Conservation (phyloP, 2,113 vertebrate genomes). For the Mobula birostris region DNA sequence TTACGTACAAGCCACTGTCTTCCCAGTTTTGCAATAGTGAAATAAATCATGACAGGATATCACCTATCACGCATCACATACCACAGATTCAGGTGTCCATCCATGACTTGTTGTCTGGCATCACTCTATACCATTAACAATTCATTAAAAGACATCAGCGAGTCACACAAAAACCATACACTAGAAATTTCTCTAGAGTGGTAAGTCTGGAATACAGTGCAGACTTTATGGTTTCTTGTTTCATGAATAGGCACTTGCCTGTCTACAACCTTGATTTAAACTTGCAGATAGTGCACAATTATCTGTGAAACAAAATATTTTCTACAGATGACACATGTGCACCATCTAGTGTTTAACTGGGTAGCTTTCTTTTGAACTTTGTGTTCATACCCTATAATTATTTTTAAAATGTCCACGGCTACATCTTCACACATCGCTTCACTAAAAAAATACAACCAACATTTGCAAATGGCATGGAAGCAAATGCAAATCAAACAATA, state of each 20-base stretch:
- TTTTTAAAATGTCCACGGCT: not conserved
- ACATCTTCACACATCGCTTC: too few relatives aligned
- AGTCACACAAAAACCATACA: not conserved
- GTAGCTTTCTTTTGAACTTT: not conserved
- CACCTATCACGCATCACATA: not conserved
- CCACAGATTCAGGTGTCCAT: not conserved
- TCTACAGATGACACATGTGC: not conserved
- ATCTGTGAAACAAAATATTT: not conserved
- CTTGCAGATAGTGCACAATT: not conserved
- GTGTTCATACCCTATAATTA: not conserved
- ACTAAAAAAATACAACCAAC: not conserved
- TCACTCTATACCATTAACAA: not conserved
- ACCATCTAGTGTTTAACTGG: conserved; percentile 30
- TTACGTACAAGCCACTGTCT: not conserved
- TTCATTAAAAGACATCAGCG: not conserved
- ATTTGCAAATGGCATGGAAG: not conserved
- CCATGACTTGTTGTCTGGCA: not conserved
- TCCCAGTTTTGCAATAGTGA: not conserved
- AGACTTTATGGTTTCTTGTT: not conserved
- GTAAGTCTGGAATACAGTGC: not conserved
- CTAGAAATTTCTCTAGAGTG: not conserved
- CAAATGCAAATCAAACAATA: not conserved
- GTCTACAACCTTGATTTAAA: not conserved
- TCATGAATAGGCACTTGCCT: not conserved
- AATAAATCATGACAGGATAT: not conserved